phyloP scores from a whole-genome alignment of 2,113 vertebrate species.

The Cairina moschata region DNA sequence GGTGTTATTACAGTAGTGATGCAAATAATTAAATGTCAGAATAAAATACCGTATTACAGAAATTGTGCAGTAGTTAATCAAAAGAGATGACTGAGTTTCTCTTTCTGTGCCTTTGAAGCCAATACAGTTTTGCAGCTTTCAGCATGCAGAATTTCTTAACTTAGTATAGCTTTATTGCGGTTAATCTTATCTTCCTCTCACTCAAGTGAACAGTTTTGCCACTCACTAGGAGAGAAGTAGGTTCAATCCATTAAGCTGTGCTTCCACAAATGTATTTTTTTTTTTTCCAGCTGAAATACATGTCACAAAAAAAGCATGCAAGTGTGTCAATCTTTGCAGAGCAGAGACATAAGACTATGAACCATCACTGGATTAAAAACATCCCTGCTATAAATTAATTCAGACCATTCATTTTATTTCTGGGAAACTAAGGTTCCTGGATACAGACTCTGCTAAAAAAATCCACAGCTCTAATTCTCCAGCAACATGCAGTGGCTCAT shows the following conservation, averaged over 20 bases:
- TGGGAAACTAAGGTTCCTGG: neutral
- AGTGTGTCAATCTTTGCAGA: neutral
- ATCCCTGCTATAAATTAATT: neutral
- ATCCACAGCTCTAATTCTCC: neutral
- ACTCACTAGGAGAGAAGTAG: conserved; percentile 8
- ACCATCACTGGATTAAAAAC: neutral
- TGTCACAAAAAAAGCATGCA: neutral
- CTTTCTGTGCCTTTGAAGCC: neutral
- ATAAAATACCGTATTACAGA: neutral
- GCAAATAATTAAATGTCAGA: neutral
- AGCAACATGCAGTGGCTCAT: neutral
- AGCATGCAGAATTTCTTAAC: neutral
- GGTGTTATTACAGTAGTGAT: neutral
- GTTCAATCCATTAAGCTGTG: neutral
- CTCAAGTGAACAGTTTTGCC: conserved; percentile 13
- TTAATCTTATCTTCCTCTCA: conserved; percentile 41
- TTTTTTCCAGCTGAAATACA: neutral
- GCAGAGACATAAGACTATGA: neutral
- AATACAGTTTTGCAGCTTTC: neutral
- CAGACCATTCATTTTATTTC: neutral
- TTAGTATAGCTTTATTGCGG: neutral
- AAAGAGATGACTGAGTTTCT: neutral
- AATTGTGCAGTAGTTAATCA: neutral
- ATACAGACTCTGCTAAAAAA: neutral
- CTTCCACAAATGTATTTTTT: neutral